Evolutionary conservation across 1,140 invertebrate genomes (phyloP).

Genomic region (Asbolus verrucosus): DNA sequence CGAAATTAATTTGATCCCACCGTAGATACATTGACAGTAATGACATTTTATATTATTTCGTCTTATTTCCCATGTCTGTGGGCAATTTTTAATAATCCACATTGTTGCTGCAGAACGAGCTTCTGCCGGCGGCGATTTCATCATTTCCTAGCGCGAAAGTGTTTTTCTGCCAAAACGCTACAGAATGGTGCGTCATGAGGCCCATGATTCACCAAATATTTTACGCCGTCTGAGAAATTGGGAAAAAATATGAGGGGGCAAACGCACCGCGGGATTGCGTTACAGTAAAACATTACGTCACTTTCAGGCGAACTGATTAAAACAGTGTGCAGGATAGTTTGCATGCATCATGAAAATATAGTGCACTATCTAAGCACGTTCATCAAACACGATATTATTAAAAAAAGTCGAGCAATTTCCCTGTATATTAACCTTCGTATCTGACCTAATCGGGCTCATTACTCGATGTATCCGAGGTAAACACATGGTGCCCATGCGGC

Average conservation of each 20-base stretch:
- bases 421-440: constrained; percentile 22
- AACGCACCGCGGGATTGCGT: not conserved
- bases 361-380: constrained; percentile 13
- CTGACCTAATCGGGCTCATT: constrained; percentile 31
- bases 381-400: constrained; percentile 33
- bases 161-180: no score
- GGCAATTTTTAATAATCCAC: no score
- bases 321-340: constrained; percentile 12
- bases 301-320: not conserved
- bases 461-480: constrained; percentile 28
- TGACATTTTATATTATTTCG: no score
- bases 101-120: no score
- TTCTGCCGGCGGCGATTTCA: no score
- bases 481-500: constrained; percentile 25
- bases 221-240: no score
- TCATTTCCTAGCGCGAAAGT: no score
- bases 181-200: no score
- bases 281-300: not conserved
- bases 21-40: no score
- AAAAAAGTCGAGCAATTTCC: constrained; percentile 25
- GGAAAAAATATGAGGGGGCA: constrained; percentile 4
- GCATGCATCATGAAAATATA: constrained; percentile 24
- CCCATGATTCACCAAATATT: not conserved
- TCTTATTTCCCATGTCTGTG: no score
- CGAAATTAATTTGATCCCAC: no score